These are phyloP conservation scores for Vanessa tameamea DNA, from an alignment of 1,140 invertebrate species.

Conservation along the genomic window DNA sequence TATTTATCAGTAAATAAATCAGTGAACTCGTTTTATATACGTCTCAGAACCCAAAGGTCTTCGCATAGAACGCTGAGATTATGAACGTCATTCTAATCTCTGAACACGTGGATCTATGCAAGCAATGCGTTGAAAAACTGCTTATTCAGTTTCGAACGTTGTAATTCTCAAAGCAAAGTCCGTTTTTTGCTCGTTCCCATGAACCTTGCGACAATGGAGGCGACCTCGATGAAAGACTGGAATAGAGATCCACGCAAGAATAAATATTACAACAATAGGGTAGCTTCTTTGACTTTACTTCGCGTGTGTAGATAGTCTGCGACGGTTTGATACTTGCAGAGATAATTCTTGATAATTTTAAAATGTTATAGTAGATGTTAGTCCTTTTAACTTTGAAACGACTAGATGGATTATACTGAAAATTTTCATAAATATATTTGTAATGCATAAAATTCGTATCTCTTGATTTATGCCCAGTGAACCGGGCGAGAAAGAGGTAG, in stretches of 20 bases:
- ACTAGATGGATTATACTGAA: no score
- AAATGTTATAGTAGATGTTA: no score
- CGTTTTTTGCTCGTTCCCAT: constrained; percentile 78
- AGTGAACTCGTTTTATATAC: background rate
- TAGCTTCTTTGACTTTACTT: constrained; percentile 77
- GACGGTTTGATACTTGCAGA: constrained; percentile 54
- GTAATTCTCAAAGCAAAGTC: constrained; percentile 62
- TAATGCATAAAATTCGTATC: no score
- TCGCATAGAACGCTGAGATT: constrained; percentile 59
- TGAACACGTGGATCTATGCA: constrained; percentile 73
- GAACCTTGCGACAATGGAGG: constrained; percentile 74
- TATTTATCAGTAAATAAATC: background rate
- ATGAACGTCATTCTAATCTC: constrained; percentile 63
- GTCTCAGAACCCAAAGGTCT: constrained; percentile 32
- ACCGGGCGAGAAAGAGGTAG: no score
- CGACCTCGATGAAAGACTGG: constrained; percentile 75
- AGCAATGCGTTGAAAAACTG: constrained; percentile 67
- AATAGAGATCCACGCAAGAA: constrained; percentile 75
- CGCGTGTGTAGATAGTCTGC: constrained; percentile 29
- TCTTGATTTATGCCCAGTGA: no score
- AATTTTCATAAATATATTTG: no score
- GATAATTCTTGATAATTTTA: background rate
- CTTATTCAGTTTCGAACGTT: constrained; percentile 72
- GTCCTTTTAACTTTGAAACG: no score
- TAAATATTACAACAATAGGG: constrained; percentile 79